A percentile compares a stretch with the other conserved stretches of the same genome.
Evolutionary conservation across 2,113 vertebrate genomes (phyloP).

Genomic region (Seriola rivoliana): DNA sequence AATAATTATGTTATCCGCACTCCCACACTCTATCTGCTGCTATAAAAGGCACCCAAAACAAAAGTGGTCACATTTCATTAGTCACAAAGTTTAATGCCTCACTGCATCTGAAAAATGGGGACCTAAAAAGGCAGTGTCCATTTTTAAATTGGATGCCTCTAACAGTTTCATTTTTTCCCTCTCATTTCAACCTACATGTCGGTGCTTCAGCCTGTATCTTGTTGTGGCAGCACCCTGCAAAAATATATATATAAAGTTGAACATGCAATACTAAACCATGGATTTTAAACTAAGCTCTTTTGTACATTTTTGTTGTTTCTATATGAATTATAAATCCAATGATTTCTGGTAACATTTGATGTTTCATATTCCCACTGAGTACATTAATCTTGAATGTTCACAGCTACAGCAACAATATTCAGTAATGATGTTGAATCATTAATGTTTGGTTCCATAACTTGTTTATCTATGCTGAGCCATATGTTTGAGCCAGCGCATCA

Average conservation of each 20-base stretch:
- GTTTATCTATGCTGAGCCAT: neutral
- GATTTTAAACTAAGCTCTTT: no score
- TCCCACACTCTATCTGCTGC: constrained; percentile 11
- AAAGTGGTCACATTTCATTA: constrained; percentile 74
- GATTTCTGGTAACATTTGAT: neutral
- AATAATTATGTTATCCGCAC: constrained; percentile 21
- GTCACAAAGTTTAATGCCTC: constrained; percentile 62
- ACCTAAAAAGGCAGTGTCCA: constrained; percentile 14
- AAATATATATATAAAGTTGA: neutral
- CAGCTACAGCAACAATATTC: neutral
- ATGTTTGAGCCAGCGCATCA: neutral
- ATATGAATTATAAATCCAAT: neutral
- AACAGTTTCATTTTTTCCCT: constrained; percentile 12
- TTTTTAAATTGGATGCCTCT: constrained; percentile 18
- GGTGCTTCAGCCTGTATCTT: neutral
- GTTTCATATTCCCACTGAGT: neutral
- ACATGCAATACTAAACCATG: no score
- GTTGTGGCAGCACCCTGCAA: neutral
- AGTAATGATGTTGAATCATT: constrained; percentile 10
- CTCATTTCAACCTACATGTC: neutral
- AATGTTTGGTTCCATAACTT: constrained; percentile 1
- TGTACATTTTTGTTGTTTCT: no score
- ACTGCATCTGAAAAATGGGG: constrained; percentile 57
- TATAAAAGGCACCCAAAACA: constrained; percentile 69
- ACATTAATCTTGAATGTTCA: neutral